Base-by-base conservation (phyloP, 2,113 vertebrate species). In the Callithrix jacchus region DNA sequence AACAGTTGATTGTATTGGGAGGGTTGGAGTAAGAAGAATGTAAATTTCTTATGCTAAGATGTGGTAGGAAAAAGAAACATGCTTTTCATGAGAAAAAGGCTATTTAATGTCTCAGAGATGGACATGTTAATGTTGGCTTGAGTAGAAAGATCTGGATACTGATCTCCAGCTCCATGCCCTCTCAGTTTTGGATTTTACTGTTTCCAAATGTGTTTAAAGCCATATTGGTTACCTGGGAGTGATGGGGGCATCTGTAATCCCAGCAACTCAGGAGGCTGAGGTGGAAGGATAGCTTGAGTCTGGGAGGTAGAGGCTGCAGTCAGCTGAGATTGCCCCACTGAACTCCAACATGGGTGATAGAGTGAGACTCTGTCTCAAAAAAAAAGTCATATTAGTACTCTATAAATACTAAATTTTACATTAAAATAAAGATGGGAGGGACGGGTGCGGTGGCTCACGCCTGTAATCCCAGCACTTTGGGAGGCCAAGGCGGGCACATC, bases 141-240 rank as follows among this genome's bases (percentile, higher is more conserved):
- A 73, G n/a, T 49, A 79, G 68, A 23, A 94, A 37, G 66, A 52
- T 52, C 56, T 68, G 27, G 9, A 35, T 56, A 6, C 6, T 76
- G 32, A 37, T 82, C 11, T 40, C 18, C 12, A 4, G 40, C 17
- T 27, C 3, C 0, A 1, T 0, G 2, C 49, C 49, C 10, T 66
- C 42, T 68, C 47, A 18, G 14, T 52, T 88, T 70, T 74, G 49
- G 52, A 25, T 87, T 96, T 84, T 66, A 10, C 32, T 85, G 0
- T 83, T 40, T 64, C 49, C 8, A 49, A 10, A 64, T 66, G 2
- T 42, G 32, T 68, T 89, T 70, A 71, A 80, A 95, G n/a, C 49
- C 61, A 64, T 18, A 40, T 4, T 83, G 56, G 35, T 68, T 68
- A 35, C 32, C 66, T 17, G 16, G 32, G 32, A 35, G 32, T 68